Base-by-base conservation (phyloP, 2,888 invertebrate species). In the Lypha dubia region DNA sequence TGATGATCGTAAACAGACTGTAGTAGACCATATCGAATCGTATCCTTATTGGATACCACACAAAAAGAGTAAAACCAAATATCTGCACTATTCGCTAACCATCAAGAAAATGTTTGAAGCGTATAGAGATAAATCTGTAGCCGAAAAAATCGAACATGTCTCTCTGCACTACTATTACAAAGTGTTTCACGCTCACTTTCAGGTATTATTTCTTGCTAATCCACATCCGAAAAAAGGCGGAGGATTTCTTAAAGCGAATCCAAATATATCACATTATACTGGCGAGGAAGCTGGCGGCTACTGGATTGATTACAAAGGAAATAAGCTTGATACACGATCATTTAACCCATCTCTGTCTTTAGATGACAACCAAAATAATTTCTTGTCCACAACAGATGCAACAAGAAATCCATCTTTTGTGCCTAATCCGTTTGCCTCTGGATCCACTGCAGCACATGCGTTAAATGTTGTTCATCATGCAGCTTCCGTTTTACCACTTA, bases 11-110 rank as follows among this genome's bases (percentile, higher is more conserved):
- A 60, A 60, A 11, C 46, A 76, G n/a, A 83, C 81, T 8, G 79
- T 86, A 17, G 67, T 83, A n/a, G 83, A 79, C 24, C 85, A 87
- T 51, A 87, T 87, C n/a, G 82, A 77, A n/a, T 86, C 87, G n/a
- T 87, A 86, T 65, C 87, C 87, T 28, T 84, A 80, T 28, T 87
- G 87, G 87, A 76, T 86, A 56, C 87, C 87, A 20, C 80, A 84
- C 28, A 87, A 87, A 53, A 84, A 70, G 24, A 77, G 79, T 35
- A 87, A 87, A 75, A 86, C 85, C 5, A 83, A 86, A 41, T 86
- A 79, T 65, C 28, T 87, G 15, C 87, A 87, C 67, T 80, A 86
- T 67, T 85, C 86, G 5, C 32, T 87, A 46, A 86, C 77, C 49
- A 87, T 87, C 13, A 85, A 84, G 56, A 77, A 84, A 63, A 86